Evolutionary conservation across 2,888 invertebrate species (phyloP), one percentile per base, ranked within the genome.

Genomic region (Automeris io): DNA sequence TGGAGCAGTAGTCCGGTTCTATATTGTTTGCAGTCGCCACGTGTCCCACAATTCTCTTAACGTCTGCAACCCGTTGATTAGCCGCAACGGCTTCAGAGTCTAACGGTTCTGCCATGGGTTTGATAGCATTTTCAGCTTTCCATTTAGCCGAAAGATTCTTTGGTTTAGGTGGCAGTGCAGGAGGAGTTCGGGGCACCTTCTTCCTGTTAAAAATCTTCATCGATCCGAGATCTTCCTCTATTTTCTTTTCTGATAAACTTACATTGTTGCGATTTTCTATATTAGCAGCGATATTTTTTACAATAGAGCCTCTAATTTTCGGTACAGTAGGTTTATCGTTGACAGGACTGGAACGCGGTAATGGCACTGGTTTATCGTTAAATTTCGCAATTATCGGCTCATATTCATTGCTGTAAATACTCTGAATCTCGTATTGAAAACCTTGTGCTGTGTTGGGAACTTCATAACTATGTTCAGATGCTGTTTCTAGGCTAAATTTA

Each of bases 121-220:
- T 79, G 63, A 78, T 72, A 68, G 71, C 62, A 55, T 74, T 76
- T 49, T 87, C 88, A 57, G 88, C 88, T 88, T 88, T 91, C 85
- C 85, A 91, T 88, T 88, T 92, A 61, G 83, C 91, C 61, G 90
- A 87, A 55, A 92, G 82, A 74, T 92, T 92, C 51, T 91, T 90
- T 57, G 94, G 93, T 77, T 94, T 93, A 32, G 94, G 92, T 43
- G 94, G 93, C 66, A 95, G 76, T 48, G 93, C 92, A 38, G 93
- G 93, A 41, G 93, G 93, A 48, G 88, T 89, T 60, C 91, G 80
- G 56, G 90, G 83, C 44, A 90, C 90, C 72, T 91, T 90, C 51
- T 76, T 78, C 49, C 80, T 87, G 51, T 87, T 87, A 46, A 85
- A 81, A 54, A 83, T 77, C 51, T 86, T 86, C 78, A 83, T 82